Conservation (phyloP, 2,797 vertebrate species). For the Anabas testudineus region DNA sequence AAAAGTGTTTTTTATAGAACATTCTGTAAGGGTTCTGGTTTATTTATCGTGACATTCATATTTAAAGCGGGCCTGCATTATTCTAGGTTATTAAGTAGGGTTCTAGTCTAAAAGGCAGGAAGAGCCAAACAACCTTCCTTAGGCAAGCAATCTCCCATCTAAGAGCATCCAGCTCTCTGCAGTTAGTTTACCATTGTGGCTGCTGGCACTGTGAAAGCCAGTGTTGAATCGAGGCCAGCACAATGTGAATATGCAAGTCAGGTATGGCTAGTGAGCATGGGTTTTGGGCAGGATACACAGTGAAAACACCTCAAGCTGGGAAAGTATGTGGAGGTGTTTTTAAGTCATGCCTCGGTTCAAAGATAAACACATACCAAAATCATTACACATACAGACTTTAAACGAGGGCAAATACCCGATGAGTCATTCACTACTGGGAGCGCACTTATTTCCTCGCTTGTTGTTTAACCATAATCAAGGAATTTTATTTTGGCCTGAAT, state of each 20-base stretch:
- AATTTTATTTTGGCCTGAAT: conserved; percentile 54
- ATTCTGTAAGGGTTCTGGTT: conserved; percentile 25
- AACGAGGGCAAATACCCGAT: conserved; percentile 54
- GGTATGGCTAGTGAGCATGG: conserved; percentile 16
- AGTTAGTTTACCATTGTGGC: conserved; percentile 40
- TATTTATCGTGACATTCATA: conserved; percentile 59
- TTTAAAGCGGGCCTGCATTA: conserved; percentile 53
- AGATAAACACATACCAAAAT: conserved; percentile 42
- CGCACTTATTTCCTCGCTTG: conserved; percentile 44
- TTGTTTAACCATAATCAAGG: conserved; percentile 51
- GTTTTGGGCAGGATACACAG: conserved; percentile 3
- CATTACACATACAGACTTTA: conserved; percentile 38
- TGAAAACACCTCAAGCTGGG: conserved; percentile 24
- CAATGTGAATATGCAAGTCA: conserved; percentile 29
- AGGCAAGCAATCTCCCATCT: conserved; percentile 52
- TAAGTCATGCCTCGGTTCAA: conserved; percentile 40
- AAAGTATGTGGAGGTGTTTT: conserved; percentile 44
- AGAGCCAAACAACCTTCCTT: conserved; percentile 40
- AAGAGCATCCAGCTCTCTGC: conserved; percentile 45
- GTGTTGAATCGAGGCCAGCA: conserved; percentile 35
- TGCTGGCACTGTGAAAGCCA: conserved; percentile 41
- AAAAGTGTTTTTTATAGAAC: conserved; percentile 24
- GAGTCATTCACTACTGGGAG: conserved; percentile 63
- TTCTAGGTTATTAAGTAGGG: conserved; percentile 58
- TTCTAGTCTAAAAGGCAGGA: conserved; percentile 49